Evolutionary conservation across 2,888 invertebrate genomes (phyloP).

Genomic region (Baronia brevicornis): DNA sequence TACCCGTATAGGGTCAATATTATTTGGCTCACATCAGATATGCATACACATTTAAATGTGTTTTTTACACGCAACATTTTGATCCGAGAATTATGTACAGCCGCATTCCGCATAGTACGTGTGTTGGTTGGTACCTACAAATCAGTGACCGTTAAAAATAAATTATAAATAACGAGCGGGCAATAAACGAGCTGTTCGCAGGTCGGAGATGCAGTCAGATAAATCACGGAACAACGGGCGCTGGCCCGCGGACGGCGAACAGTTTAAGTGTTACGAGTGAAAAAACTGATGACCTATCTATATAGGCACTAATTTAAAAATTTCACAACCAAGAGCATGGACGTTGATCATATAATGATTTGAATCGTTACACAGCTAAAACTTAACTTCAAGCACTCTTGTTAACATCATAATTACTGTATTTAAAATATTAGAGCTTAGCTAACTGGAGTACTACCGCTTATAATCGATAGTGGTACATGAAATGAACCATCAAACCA

Average conservation of each 20-base stretch:
- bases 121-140: conserved; percentile 39
- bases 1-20: too few relatives aligned
- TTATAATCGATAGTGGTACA: too few relatives aligned
- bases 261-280: conserved; percentile 57
- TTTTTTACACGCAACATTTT: conserved; percentile 3
- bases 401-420: too few relatives aligned
- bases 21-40: too few relatives aligned
- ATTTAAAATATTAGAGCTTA: too few relatives aligned
- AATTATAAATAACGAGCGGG: conserved; percentile 74
- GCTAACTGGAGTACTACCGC: too few relatives aligned
- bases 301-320: conserved; percentile 19
- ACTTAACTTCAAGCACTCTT: too few relatives aligned
- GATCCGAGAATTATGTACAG: conserved; percentile 6
- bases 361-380: too few relatives aligned
- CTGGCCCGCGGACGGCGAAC: conserved; percentile 36
- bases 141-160: conserved; percentile 73
- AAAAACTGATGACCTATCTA: conserved; percentile 50
- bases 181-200: conserved; percentile 71
- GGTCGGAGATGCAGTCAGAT: conserved; percentile 68
- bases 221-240: conserved; percentile 51
- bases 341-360: too few relatives aligned
- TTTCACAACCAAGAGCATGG: conserved; percentile 1
- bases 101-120: conserved; percentile 2
- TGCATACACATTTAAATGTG: too few relatives aligned
- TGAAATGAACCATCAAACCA: too few relatives aligned